These are phyloP conservation scores for Odocoileus hemionus DNA, from an alignment of 2,113 vertebrate genomes.

Conservation along the genomic window DNA sequence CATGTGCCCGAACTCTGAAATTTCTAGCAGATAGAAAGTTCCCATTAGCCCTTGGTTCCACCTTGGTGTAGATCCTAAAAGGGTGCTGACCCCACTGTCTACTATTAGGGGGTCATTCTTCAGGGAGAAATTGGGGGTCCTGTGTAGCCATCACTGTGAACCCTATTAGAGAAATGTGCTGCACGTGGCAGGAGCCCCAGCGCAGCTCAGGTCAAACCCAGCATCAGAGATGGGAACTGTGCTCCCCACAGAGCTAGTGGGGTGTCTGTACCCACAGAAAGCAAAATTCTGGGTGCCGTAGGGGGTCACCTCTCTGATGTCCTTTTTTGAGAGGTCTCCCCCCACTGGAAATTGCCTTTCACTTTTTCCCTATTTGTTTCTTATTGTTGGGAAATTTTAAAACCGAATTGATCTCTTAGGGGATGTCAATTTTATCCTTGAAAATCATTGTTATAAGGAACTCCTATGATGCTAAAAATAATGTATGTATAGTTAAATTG, in stretches of 20 bases:
- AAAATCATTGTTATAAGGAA: conserved; percentile 24
- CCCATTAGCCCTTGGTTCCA: neutral
- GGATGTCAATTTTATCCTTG: neutral
- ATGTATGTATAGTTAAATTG: conserved; percentile 29
- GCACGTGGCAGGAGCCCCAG: neutral
- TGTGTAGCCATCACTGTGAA: neutral
- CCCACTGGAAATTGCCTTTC: neutral
- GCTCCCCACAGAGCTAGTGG: neutral
- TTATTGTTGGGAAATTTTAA: neutral
- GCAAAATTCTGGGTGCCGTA: neutral
- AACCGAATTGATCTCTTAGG: conserved; percentile 13
- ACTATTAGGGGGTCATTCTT: neutral
- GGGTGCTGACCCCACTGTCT: neutral
- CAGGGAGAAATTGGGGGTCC: neutral
- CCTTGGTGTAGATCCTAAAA: neutral
- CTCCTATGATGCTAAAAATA: conserved; percentile 49
- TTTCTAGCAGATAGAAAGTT: neutral
- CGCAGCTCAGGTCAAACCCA: neutral
- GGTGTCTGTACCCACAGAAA: neutral
- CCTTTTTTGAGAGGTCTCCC: neutral
- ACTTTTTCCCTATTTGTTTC: neutral
- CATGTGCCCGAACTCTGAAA: neutral
- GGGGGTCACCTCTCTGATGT: neutral
- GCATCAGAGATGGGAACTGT: neutral
- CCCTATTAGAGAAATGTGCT: neutral